Evolutionary conservation across 1,140 invertebrate genomes (phyloP).

Genomic region (Papilio helenus): DNA sequence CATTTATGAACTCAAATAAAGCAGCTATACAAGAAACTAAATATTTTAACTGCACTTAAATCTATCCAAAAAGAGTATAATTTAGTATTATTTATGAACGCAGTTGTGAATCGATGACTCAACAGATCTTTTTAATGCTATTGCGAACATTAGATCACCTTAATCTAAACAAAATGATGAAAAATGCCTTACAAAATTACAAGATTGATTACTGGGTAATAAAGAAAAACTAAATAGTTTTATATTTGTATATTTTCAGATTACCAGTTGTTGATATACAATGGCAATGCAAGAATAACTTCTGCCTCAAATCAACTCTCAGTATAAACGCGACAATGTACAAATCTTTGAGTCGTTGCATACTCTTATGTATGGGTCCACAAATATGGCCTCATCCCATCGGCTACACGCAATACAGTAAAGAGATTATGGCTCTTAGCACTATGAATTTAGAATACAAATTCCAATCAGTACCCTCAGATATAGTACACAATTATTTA

Average conservation of each 20-base stretch:
- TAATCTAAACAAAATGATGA: too few species aligned
- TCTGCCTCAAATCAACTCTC: conserved; percentile 57
- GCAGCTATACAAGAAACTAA: too few species aligned
- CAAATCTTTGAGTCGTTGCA: conserved; percentile 69
- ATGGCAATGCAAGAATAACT: conserved; percentile 56
- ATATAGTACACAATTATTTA: conserved; percentile 62
- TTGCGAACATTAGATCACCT: too few species aligned
- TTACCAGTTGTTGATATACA: conserved; percentile 43
- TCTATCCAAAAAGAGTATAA: too few species aligned
- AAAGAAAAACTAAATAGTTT: too few species aligned
- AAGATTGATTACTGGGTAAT: too few species aligned
- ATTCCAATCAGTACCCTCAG: conserved; percentile 66
- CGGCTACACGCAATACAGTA: conserved; percentile 77
- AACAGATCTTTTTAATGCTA: too few species aligned
- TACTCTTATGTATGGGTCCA: conserved; percentile 80
- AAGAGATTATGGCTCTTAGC: conserved; percentile 55
- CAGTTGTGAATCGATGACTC: too few species aligned
- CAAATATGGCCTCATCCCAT: conserved; percentile 84
- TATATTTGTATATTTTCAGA: not conserved
- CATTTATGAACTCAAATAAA: not conserved
- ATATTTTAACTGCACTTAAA: too few species aligned
- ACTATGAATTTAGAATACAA: conserved; percentile 79
- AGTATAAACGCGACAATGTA: conserved; percentile 42
- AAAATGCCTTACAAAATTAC: too few species aligned
- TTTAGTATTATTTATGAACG: too few species aligned